Evolutionary conservation across 2,888 invertebrate genomes (phyloP), one percentile per base, ranked within the genome.

Genomic region (Rapana venosa): DNA sequence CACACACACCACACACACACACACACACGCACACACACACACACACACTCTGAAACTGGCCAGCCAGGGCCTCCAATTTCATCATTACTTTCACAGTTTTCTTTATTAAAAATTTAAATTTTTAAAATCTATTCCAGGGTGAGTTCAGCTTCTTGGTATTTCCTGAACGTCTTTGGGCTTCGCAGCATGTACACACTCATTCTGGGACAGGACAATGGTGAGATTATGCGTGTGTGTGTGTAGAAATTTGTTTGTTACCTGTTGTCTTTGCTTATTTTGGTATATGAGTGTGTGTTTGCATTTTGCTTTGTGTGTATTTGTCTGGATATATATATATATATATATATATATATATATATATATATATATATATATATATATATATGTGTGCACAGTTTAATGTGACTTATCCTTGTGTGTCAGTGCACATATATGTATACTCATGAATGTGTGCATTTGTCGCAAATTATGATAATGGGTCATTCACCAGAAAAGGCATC

Each of bases 141-240:
- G 0, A 99, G 99, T 0, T 99, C 99, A 0, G 99, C 99, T 0
- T 99, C 99, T 0, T 99, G 99, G 99, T 99, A 99, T 96, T 99
- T 99, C 96, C 97, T 99, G 26, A 99, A 99, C 96, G 99, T 99
- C 0, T 99, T 99, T 96, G 99, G 99, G 32, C 97, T 99, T 87
- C 97, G 99, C 90, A 99, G 99, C 93, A 99, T 99, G 96, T 99
- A 99, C 96, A 98, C 99, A 0, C 97, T 99, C 74, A 99, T 99
- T 15, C 97, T 99, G 90, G 99, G 99, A 91, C 99, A 99, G 96
- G 99, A 99, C 96, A 99, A 99, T 97, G 98, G 97, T 97, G 96
- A 96, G 94, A 91, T 6, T 87, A 22, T 87, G 35, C 22, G 70
- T 35, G 70, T 32, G 66, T 66, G 13, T 66, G 47, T 47, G 47